Conservation (phyloP, 2,888 invertebrate genomes). For the Nycteola revayana region DNA sequence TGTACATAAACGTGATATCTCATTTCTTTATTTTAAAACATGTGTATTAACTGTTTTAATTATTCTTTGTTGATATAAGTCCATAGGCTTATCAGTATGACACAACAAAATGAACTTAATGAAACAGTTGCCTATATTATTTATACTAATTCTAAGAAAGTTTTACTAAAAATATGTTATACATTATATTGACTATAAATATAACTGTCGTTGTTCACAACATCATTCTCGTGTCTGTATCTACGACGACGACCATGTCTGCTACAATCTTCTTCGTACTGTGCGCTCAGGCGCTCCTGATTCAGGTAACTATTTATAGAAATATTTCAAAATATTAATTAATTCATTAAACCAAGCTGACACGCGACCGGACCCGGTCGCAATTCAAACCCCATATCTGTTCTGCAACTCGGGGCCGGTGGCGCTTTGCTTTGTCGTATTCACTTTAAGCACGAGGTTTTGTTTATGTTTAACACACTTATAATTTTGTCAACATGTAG, state of each 20-base stretch:
- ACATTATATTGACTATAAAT: conserved; percentile 4
- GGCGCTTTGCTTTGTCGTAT: too few relatives aligned
- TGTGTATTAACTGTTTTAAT: background rate
- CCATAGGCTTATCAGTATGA: conserved; percentile 1
- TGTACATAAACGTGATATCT: background rate
- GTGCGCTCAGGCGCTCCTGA: conserved; percentile 18
- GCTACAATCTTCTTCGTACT: conserved; percentile 34
- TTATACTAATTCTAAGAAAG: background rate
- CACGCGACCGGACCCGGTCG: too few relatives aligned
- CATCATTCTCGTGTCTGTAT: conserved; percentile 9
- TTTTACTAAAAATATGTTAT: background rate
- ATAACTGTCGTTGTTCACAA: conserved; percentile 1
- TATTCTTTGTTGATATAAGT: background rate
- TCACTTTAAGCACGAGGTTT: too few relatives aligned
- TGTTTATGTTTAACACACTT: too few relatives aligned
- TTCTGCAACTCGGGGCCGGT: too few relatives aligned
- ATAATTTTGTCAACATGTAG: too few relatives aligned
- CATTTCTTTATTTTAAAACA: background rate
- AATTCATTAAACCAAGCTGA: too few relatives aligned
- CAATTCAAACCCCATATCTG: too few relatives aligned
- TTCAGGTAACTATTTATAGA: conserved; percentile 24
- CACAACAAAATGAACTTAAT: background rate
- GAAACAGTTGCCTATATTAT: background rate
- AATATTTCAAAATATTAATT: too few relatives aligned
- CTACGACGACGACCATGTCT: conserved; percentile 34